phyloP scores from a whole-genome alignment of 2,888 invertebrate genomes.

The Mechanitis mazaeus region DNA sequence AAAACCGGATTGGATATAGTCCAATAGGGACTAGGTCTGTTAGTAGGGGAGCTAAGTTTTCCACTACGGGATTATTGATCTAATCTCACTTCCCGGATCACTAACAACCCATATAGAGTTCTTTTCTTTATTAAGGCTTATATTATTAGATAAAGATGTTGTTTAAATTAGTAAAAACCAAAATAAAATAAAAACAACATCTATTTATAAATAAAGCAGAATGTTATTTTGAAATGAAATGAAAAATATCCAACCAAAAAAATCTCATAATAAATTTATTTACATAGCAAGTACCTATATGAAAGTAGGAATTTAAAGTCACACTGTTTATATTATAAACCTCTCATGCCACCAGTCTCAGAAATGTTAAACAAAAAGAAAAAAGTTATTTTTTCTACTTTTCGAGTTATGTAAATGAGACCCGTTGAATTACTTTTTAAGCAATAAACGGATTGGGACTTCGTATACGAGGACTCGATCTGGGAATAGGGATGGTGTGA shows the following conservation, averaged over 20 bases:
- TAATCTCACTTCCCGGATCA: neutral
- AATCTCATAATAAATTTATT: constrained; percentile 17
- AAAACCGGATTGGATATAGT: neutral
- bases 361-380: constrained; percentile 39
- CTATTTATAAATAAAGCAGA: constrained; percentile 10
- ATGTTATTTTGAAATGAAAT: constrained; percentile 12
- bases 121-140: too few species aligned
- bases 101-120: neutral
- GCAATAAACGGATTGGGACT: constrained; percentile 65
- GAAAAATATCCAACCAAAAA: neutral
- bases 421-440: constrained; percentile 68
- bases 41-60: neutral
- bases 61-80: constrained; percentile 1
- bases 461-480: constrained; percentile 63
- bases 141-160: too few species aligned
- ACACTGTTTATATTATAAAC: constrained; percentile 44
- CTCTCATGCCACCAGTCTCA: constrained; percentile 15
- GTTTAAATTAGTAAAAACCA: too few species aligned
- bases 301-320: constrained; percentile 29
- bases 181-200: too few species aligned
- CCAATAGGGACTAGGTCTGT: neutral
- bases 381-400: constrained; percentile 60
- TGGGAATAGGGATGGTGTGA: constrained; percentile 41
- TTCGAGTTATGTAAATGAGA: constrained; percentile 69
- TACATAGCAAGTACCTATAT: constrained; percentile 13